A percentile compares a stretch with the other conserved stretches of the same genome.
Conservation (phyloP, 2,888 invertebrate species). For the Phania funesta region DNA sequence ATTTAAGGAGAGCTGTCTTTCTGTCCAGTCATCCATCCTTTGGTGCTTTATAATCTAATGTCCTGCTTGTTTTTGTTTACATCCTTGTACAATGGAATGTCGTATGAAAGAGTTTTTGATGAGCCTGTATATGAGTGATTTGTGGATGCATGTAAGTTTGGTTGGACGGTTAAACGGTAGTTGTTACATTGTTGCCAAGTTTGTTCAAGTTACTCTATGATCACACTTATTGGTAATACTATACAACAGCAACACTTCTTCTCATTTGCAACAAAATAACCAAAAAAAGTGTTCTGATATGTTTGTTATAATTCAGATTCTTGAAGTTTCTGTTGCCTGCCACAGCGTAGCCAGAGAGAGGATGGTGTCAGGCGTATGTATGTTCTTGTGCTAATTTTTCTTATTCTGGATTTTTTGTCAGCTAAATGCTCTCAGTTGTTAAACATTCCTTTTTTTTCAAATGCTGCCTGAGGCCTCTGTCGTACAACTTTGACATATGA, state of each 20-base stretch:
- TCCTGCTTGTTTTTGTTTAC: too few relatives aligned
- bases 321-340: conserved; percentile 11
- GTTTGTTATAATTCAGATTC: conserved; percentile 31
- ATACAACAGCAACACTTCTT: conserved; percentile 12
- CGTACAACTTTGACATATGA: neutral
- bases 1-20: neutral
- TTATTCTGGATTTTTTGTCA: conserved; percentile 30
- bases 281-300: conserved; percentile 1
- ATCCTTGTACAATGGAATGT: too few relatives aligned
- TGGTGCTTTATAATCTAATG: too few relatives aligned
- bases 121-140: neutral
- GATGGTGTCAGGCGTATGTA: conserved; percentile 8
- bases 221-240: conserved; percentile 22
- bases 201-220: conserved; percentile 39
- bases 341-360: conserved; percentile 9
- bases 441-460: conserved; percentile 5
- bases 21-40: neutral
- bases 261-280: neutral
- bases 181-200: conserved; percentile 56
- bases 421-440: conserved; percentile 30
- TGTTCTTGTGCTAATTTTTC: conserved; percentile 20
- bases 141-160: neutral
- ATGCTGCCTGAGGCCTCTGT: conserved; percentile 6
- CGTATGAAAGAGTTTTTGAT: too few relatives aligned
- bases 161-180: conserved; percentile 3